These are phyloP conservation scores for Penaeus monodon DNA, from an alignment of 2,888 invertebrate species.

Conservation along the genomic window DNA sequence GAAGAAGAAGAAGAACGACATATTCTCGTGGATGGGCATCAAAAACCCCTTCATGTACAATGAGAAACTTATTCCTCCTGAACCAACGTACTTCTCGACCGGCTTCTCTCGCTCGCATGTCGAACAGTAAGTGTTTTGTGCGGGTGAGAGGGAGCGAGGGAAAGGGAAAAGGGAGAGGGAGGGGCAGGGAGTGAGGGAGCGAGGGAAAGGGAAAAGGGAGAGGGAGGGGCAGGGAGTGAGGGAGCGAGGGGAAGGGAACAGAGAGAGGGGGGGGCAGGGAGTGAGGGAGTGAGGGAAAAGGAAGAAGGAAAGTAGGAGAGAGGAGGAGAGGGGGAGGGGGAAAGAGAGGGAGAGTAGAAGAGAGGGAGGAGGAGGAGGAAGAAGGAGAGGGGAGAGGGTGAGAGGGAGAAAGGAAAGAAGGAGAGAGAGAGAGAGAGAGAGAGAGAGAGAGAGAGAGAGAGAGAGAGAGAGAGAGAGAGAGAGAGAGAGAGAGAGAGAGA, in stretches of 20 bases:
- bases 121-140: conserved; percentile 60
- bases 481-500: too few species aligned
- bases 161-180: too few species aligned
- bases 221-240: background rate
- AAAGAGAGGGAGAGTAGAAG: background rate
- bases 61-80: conserved; percentile 63
- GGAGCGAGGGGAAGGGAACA: background rate
- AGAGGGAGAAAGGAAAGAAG: background rate
- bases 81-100: conserved; percentile 64
- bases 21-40: conserved; percentile 55
- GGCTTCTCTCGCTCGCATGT: conserved; percentile 52
- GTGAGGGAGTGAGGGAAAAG: background rate
- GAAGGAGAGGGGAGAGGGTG: background rate
- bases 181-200: background rate
- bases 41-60: conserved; percentile 63
- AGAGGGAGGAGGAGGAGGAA: background rate
- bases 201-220: background rate
- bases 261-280: too few species aligned
- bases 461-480: background rate
- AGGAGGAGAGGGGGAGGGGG: background rate
- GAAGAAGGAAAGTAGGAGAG: background rate
- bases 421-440: too few species aligned
- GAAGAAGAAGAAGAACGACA: conserved; percentile 9
- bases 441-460: background rate
- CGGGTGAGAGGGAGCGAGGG: background rate